Percentiles rank a stretch among this genome's conserved stretches.
phyloP scores from a whole-genome alignment of 1,140 invertebrate genomes.

The Psilanteris sp. region DNA sequence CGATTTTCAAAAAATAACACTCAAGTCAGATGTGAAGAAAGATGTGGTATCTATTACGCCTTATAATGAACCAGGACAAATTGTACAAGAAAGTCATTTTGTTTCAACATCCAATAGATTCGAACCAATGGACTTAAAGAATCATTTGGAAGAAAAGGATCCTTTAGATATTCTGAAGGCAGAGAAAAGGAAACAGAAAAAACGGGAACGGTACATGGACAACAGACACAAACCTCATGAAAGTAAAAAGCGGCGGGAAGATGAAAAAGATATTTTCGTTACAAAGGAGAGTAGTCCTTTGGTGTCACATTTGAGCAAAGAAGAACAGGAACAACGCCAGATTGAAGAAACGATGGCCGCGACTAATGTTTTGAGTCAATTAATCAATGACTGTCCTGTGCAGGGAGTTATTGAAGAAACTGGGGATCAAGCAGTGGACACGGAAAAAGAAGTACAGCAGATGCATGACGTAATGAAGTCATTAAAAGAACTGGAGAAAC shows the following conservation, averaged over 20 bases:
- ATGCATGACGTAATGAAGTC: conserved; percentile 74
- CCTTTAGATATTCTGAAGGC: conserved; percentile 59
- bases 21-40: conserved; percentile 70
- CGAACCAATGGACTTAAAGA: conserved; percentile 38
- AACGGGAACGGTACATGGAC: conserved; percentile 68
- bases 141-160: conserved; percentile 34
- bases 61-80: conserved; percentile 18
- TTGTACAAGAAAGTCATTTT: conserved; percentile 33
- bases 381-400: conserved; percentile 75
- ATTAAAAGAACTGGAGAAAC: conserved; percentile 73
- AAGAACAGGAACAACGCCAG: conserved; percentile 75
- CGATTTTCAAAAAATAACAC: conserved; percentile 68
- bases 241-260: conserved; percentile 65
- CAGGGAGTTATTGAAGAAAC: conserved; percentile 21
- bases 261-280: conserved; percentile 62
- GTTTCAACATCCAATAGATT: conserved; percentile 30
- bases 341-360: conserved; percentile 78
- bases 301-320: conserved; percentile 63
- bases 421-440: conserved; percentile 41
- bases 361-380: conserved; percentile 79
- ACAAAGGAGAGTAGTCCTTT: conserved; percentile 29
- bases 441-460: conserved; percentile 74
- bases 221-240: conserved; percentile 70
- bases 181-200: conserved; percentile 71
- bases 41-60: conserved; percentile 76